A percentile compares a stretch with the other conserved stretches of the same genome.
Conservation (phyloP, 2,113 vertebrate genomes). For the Apistogramma diplotaenia region DNA sequence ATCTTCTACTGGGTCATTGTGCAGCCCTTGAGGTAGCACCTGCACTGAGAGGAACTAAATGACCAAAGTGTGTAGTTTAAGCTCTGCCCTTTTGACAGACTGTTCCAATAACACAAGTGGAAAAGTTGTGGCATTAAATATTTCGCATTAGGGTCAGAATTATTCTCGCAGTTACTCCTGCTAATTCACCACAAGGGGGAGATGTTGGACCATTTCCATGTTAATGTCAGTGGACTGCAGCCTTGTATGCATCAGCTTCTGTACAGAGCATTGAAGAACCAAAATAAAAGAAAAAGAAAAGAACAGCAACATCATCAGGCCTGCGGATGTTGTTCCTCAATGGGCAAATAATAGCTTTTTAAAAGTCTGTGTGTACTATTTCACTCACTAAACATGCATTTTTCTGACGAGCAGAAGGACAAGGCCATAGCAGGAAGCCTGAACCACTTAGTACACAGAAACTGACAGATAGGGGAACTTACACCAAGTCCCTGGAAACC, state of each 20-base stretch:
- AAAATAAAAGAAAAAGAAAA: no score
- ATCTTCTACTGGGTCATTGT: not conserved
- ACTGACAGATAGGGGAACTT: slow-evolving; percentile 15
- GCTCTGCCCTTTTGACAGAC: not conserved
- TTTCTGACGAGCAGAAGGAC: not conserved
- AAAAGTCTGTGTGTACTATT: not conserved
- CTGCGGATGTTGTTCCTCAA: not conserved
- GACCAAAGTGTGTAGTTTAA: not conserved
- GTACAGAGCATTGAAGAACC: not conserved
- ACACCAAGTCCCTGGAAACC: not conserved
- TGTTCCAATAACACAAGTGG: not conserved
- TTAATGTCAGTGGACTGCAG: not conserved
- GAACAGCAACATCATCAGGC: not conserved
- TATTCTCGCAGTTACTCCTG: not conserved
- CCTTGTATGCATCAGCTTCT: not conserved
- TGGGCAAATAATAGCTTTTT: not conserved
- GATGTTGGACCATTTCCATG: slow-evolving; percentile 36
- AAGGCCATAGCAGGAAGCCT: not conserved
- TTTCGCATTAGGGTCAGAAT: not conserved
- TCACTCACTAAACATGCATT: not conserved
- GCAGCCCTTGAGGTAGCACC: no score
- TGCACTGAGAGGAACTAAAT: not conserved
- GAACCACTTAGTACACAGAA: not conserved
- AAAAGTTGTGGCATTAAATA: not conserved
- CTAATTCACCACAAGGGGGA: slow-evolving; percentile 30